Percentiles rank a stretch among this genome's conserved stretches.
These are phyloP conservation scores for Molothrus aeneus DNA, from an alignment of 2,797 vertebrate species.

Conservation along the genomic window DNA sequence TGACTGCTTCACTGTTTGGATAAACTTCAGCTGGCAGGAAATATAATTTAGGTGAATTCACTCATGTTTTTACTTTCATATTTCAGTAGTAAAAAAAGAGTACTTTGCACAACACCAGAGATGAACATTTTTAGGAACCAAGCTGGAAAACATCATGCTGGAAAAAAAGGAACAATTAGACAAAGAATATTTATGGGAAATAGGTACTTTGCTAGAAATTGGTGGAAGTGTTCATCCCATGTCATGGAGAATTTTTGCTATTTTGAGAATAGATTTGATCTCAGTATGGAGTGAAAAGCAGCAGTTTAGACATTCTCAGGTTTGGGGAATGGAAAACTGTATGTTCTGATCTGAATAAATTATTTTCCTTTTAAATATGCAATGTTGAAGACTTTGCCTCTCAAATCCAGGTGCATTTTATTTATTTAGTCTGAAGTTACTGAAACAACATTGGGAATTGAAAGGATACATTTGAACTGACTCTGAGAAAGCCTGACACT, in stretches of 20 bases:
- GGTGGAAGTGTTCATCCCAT: not conserved
- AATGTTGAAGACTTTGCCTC: not conserved
- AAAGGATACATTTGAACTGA: not conserved
- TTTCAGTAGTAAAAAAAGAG: not conserved
- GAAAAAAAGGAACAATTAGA: not conserved
- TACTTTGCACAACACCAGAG: not conserved
- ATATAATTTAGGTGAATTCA: not conserved
- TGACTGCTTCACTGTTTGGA: not conserved
- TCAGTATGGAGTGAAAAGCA: not conserved
- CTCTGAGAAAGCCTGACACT: not conserved
- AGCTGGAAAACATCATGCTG: not conserved
- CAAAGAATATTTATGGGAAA: not conserved
- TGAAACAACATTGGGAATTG: not conserved
- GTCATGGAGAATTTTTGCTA: not conserved
- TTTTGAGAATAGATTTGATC: not conserved
- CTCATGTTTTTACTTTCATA: not conserved
- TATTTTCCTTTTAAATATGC: not conserved
- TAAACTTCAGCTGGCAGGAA: not conserved
- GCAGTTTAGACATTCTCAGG: not conserved
- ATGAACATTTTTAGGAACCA: not conserved
- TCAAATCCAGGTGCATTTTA: not conserved
- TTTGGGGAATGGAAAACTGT: not conserved
- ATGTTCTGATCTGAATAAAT: not conserved
- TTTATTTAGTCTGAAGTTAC: not conserved
- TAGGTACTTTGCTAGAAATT: not conserved